Evolutionary conservation across 2,888 invertebrate species (phyloP).

Genomic region (Plagodis pulveraria): DNA sequence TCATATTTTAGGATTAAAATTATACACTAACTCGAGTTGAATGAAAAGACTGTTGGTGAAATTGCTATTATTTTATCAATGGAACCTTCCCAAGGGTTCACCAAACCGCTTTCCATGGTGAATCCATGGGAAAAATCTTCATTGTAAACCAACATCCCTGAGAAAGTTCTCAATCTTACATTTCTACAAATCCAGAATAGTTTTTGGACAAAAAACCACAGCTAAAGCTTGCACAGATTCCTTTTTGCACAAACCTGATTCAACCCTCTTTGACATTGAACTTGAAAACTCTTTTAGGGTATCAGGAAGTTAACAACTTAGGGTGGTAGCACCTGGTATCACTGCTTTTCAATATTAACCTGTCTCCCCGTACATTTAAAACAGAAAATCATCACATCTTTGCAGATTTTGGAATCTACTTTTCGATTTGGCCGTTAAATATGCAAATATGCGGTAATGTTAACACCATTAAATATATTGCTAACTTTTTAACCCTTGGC

Average conservation of each 20-base stretch:
- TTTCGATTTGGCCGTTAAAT: too few species aligned
- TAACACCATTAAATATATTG: too few species aligned
- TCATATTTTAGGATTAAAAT: too few species aligned
- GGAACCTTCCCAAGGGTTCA: slow-evolving; percentile 14
- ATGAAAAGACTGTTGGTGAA: slow-evolving; percentile 2
- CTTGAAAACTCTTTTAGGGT: slow-evolving; percentile 5
- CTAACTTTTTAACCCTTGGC: too few species aligned
- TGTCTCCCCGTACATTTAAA: background rate
- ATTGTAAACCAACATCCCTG: background rate
- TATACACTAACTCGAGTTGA: background rate
- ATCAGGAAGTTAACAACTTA: background rate
- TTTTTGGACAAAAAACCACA: too few species aligned
- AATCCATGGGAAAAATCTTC: slow-evolving; percentile 18
- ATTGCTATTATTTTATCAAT: slow-evolving; percentile 1
- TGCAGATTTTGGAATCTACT: too few species aligned
- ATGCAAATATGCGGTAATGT: too few species aligned
- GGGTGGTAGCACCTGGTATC: slow-evolving; percentile 10
- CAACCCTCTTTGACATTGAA: slow-evolving; percentile 14
- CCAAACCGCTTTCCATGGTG: slow-evolving; percentile 1
- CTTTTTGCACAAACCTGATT: slow-evolving; percentile 4
- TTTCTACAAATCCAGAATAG: too few species aligned
- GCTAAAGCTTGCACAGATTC: background rate
- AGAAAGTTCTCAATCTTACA: background rate
- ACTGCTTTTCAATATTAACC: slow-evolving; percentile 4
- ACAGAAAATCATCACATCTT: background rate